These are phyloP conservation scores for Syngnathus scovelli DNA, from an alignment of 2,113 vertebrate species.

Conservation along the genomic window DNA sequence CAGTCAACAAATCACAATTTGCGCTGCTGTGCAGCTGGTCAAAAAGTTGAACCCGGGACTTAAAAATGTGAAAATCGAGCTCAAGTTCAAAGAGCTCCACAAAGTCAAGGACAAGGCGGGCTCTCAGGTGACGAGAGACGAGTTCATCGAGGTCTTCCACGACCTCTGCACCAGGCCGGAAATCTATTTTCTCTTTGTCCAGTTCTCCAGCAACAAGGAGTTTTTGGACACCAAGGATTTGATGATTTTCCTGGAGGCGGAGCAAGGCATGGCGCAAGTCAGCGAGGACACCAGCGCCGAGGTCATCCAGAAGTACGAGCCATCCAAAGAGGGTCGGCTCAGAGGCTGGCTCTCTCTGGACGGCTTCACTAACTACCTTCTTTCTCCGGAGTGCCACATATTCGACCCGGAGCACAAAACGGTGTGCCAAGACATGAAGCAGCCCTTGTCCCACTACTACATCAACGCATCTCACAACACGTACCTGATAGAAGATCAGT, in stretches of 20 bases:
- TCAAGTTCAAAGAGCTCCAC: slow-evolving; percentile 96
- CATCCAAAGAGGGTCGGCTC: slow-evolving; percentile 87
- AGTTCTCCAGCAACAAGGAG: slow-evolving; percentile 99
- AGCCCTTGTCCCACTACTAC: slow-evolving; percentile 94
- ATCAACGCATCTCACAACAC: slow-evolving; percentile 98
- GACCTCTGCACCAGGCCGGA: slow-evolving; percentile 97
- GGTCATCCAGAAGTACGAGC: slow-evolving; percentile 90
- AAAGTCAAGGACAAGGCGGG: slow-evolving; percentile 85
- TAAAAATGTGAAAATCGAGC: slow-evolving; percentile 91
- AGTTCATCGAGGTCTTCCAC: slow-evolving; percentile 97
- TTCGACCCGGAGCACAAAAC: slow-evolving; percentile 96
- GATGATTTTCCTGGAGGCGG: slow-evolving; percentile 98
- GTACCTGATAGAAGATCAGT: slow-evolving; percentile 97
- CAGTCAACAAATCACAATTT: slow-evolving; percentile 78
- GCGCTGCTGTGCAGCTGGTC: slow-evolving; percentile 85
- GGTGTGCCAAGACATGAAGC: slow-evolving; percentile 95
- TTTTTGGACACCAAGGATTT: slow-evolving; percentile 95
- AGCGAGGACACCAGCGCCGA: slow-evolving; percentile 92
- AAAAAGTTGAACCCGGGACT: slow-evolving; percentile 89
- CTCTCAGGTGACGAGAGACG: slow-evolving; percentile 83
- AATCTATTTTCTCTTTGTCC: slow-evolving; percentile 97
- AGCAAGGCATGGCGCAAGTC: slow-evolving; percentile 93
- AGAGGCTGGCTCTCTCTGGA: slow-evolving; percentile 93
- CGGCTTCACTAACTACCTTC: slow-evolving; percentile 94
- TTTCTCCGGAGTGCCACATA: slow-evolving; percentile 92